Conservation (phyloP, 2,888 invertebrate species). For the Yponomeuta plumbellus region DNA sequence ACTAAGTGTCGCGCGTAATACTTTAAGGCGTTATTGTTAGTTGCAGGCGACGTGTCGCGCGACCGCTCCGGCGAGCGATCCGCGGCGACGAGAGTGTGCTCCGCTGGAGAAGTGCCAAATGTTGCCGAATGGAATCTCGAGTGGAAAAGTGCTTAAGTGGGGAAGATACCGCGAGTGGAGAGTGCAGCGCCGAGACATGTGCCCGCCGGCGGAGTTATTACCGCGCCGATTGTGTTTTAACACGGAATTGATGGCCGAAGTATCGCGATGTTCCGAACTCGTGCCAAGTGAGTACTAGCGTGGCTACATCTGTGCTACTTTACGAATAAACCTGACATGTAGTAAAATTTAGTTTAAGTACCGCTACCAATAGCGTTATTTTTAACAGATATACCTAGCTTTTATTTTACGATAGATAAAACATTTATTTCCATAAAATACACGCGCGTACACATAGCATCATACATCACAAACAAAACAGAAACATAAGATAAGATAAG, state of each 20-base stretch:
- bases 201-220: background rate
- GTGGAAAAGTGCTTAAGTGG: conserved; percentile 12
- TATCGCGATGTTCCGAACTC: background rate
- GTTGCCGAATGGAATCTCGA: conserved; percentile 10
- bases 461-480: no score
- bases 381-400: no score
- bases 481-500: no score
- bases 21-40: background rate
- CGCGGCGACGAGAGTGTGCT: background rate
- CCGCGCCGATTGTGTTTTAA: background rate
- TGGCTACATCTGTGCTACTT: no score
- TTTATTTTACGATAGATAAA: no score
- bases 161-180: background rate
- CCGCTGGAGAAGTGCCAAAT: conserved; percentile 8
- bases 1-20: background rate
- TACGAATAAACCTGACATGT: no score
- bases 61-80: background rate
- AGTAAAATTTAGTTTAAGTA: no score
- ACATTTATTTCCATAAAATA: no score
- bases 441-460: no score
- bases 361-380: no score
- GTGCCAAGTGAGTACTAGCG: background rate
- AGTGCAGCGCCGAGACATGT: background rate
- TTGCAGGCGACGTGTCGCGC: background rate
- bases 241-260: background rate